Conservation (phyloP, 2,797 vertebrate genomes). For the Rhinophrynus dorsalis region DNA sequence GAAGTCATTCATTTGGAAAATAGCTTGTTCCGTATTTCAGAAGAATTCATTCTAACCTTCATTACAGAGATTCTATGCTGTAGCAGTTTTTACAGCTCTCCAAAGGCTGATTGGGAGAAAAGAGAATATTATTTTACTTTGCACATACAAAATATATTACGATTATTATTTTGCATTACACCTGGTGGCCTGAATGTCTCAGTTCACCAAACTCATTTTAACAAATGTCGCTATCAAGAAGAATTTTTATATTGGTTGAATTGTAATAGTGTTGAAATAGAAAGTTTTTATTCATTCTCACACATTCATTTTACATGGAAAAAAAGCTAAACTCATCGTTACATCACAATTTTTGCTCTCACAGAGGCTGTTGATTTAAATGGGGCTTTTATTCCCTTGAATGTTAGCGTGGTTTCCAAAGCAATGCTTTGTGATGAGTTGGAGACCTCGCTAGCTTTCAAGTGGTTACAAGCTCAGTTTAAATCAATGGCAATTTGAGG, state of each 20-base stretch:
- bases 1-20: neutral
- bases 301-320: no score
- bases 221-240: neutral
- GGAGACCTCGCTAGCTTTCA: no score
- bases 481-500: no score
- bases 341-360: no score
- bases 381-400: no score
- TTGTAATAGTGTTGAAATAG: no score
- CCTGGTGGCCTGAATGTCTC: neutral
- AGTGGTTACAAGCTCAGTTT: no score
- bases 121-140: neutral
- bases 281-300: no score
- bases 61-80: neutral
- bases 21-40: neutral
- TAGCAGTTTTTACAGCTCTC: neutral
- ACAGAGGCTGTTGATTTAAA: no score
- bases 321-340: no score
- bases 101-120: neutral
- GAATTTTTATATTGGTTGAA: neutral
- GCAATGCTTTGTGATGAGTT: no score
- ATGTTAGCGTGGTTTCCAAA: no score
- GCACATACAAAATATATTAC: neutral
- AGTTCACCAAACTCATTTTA: neutral
- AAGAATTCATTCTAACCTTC: neutral
- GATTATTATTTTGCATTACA: neutral